Conservation (phyloP, 2,797 vertebrate species). For the Enteromius treurensis region DNA sequence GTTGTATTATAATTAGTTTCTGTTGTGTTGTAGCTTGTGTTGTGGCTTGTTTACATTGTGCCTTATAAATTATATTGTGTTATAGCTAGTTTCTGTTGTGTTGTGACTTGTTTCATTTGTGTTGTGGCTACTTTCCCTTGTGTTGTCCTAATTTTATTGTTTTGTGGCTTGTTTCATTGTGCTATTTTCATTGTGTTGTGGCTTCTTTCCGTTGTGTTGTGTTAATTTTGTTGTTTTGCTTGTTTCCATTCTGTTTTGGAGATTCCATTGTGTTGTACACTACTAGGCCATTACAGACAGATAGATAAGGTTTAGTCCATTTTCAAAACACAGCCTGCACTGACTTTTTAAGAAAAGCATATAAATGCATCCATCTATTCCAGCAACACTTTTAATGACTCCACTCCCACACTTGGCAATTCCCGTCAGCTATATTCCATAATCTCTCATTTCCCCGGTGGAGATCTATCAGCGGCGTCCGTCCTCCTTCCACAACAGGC, state of each 20-base stretch:
- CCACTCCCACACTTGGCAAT: slow-evolving; percentile 2
- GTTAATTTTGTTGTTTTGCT: too few species aligned
- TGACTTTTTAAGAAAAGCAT: neutral
- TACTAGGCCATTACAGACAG: neutral
- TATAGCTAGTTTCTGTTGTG: too few species aligned
- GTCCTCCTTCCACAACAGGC: neutral
- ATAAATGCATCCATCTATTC: slow-evolving; percentile 12
- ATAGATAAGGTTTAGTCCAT: neutral
- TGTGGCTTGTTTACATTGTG: too few species aligned
- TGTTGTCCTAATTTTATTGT: too few species aligned
- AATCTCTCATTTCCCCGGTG: slow-evolving; percentile 28
- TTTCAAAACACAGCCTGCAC: neutral
- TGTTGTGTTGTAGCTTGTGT: too few species aligned
- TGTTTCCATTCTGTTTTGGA: neutral
- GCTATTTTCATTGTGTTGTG: too few species aligned
- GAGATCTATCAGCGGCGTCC: slow-evolving; percentile 4
- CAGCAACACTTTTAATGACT: slow-evolving; percentile 37
- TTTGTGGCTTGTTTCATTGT: neutral
- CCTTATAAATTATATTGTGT: too few species aligned
- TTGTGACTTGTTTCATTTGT: too few species aligned
- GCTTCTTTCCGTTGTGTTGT: too few species aligned
- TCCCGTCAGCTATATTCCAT: slow-evolving; percentile 19
- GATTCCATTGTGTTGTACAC: neutral
- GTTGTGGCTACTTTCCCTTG: too few species aligned
- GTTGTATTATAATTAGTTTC: too few species aligned